Percentiles rank a stretch among this genome's conserved stretches.
These are phyloP conservation scores for Cynopterus sphinx DNA, from an alignment of 2,797 vertebrate genomes.

Conservation along the genomic window DNA sequence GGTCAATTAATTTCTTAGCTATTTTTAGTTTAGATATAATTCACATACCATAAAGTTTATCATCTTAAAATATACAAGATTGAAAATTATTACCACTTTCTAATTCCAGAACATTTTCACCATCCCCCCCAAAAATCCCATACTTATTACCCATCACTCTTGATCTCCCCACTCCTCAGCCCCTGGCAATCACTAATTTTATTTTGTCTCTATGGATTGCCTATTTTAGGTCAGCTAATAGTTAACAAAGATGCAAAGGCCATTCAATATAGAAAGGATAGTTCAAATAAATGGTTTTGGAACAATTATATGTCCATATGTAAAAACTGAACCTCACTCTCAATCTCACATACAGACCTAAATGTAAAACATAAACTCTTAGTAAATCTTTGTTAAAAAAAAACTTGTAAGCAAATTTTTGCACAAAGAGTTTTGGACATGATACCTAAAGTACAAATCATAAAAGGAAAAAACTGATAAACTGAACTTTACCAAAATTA, in stretches of 20 bases:
- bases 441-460: neutral
- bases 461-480: neutral
- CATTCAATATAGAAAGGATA: neutral
- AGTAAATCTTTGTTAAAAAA: neutral
- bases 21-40: neutral
- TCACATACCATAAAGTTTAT: neutral
- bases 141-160: neutral
- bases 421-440: neutral
- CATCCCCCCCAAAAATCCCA: neutral
- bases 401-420: neutral
- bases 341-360: slow-evolving; percentile 14
- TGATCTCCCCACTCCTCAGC: neutral
- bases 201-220: neutral
- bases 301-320: neutral
- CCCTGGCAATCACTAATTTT: neutral
- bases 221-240: neutral
- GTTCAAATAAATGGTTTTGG: neutral
- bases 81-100: neutral
- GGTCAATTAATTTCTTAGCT: neutral
- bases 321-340: neutral
- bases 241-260: neutral
- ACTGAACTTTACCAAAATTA: neutral
- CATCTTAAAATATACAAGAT: neutral
- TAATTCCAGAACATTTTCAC: slow-evolving; percentile 13
- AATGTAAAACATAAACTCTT: slow-evolving; percentile 4